Conservation (phyloP, 2,797 vertebrate species). For the Babyrousa celebensis region DNA sequence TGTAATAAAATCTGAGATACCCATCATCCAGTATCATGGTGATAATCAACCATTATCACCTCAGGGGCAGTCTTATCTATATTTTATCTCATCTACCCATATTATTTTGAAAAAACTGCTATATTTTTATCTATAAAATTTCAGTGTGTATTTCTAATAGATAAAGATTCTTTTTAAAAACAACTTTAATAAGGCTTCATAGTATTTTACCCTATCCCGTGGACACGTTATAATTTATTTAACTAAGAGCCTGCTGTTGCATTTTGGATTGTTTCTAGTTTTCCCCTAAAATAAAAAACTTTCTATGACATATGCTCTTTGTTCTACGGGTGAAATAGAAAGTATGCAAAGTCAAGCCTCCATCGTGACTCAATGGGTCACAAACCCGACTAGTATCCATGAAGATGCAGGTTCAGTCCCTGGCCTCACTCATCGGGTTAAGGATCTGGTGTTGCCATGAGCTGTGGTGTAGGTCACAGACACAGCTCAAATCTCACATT, state of each 20-base stretch:
- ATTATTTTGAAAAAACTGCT: neutral
- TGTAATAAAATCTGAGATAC: neutral
- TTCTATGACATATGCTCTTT: conserved; percentile 70
- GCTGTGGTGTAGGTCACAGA: too few species aligned
- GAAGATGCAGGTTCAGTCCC: too few species aligned
- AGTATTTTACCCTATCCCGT: neutral
- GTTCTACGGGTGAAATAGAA: conserved; percentile 85
- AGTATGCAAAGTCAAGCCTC: conserved; percentile 79
- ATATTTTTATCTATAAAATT: conserved; percentile 43
- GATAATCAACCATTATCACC: neutral
- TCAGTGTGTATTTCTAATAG: neutral
- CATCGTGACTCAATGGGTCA: too few species aligned
- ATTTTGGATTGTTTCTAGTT: neutral
- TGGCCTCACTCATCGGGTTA: too few species aligned
- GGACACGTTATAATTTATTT: neutral
- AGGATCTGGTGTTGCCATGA: too few species aligned
- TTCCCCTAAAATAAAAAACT: neutral
- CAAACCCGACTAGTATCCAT: too few species aligned
- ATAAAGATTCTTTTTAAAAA: conserved; percentile 2
- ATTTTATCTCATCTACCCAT: neutral
- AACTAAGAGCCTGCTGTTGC: neutral
- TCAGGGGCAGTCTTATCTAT: neutral
- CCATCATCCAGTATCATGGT: neutral
- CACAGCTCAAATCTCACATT: too few species aligned
- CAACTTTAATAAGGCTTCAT: neutral